Base-by-base conservation (phyloP, 2,797 vertebrate species). In the Crenichthys baileyi region DNA sequence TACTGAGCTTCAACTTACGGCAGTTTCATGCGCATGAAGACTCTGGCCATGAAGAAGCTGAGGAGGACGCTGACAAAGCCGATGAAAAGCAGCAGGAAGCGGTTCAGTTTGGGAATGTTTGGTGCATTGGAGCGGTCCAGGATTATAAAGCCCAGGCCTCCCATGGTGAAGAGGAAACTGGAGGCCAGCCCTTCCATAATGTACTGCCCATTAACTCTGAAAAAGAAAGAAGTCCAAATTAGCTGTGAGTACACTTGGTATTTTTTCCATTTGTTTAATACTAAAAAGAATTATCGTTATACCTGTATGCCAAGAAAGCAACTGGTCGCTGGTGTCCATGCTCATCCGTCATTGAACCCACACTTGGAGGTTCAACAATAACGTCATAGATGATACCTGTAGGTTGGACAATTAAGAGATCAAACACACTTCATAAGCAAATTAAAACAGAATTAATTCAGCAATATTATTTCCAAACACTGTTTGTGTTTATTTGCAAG, bases 11-110 rank as follows among this genome's bases (percentile, higher is more conserved):
- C 0, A 8, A 97, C 98, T 98, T 96, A 99, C 98, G 98, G 98
- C 87, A 99, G 93, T 90, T 99, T 99, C 98, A 99, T 99, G 89
- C 98, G 97, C 98, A 99, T 99, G 95, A 99, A 99, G 68, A 99
- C 98, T 91, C 98, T 95, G 79, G 98, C 98, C 98, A 99, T 99
- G 95, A 99, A 99, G 94, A 99, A 99, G 91, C 98, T 99, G 91
- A 99, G 94, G 5, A 99, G 96, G 29, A 99, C 98, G 0, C 98
- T 99, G 89, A 99, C 97, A 75, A 99, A 99, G 16, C 98, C 98
- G 79, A 99, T 99, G 92, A 99, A 99, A 5, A 99, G 96, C 81
- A 99, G 88, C 82, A 99, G 95, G 95, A 99, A 99, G 79, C 98
- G 97, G 89, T 99, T 99, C 84, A 99, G 94, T 89, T 99, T 99